Base-by-base conservation (phyloP, 2,888 invertebrate genomes). In the Drosophila nigricruria region DNA sequence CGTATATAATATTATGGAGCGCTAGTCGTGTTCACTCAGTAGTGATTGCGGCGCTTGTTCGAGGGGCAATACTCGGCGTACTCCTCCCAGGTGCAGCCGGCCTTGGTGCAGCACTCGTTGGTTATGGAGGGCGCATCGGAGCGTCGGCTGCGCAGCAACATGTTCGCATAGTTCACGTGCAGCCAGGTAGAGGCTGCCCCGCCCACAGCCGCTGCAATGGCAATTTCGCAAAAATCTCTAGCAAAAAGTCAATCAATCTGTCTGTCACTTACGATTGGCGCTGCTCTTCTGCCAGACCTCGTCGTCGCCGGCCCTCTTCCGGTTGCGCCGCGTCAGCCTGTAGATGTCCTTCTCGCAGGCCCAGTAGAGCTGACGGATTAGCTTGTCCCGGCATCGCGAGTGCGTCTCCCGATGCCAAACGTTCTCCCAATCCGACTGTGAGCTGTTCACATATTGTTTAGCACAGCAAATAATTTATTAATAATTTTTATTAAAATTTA, bases 301-400 rank as follows among this genome's bases (percentile, higher is more conserved):
- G 25, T 86, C 89, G 25, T 67, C 52, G 25, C 71, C 81, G 25
- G 73, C 74, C 12, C 90, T 80, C 50, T 89, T 87, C 4, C 79
- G 90, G 79, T 92, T 94, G 82, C 94, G 93, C 73, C 94, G 91
- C n/a, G 93, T 93, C 58, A 94, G 79, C 14, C 94, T 93, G 86
- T 95, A 95, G 74, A 95, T 94, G 81, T 95, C 95, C 84, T 95
- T 95, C 83, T 94, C 94, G 79, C 95, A 95, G 23, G 94, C 95
- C 94, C 94, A 94, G 78, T 94, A 94, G 60, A 95, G 91, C 77
- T 95, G 95, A 30, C 93, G 92, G 45, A 94, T 87, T 23, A 95
- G 88, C 67, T 94, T 94, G 79, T 94, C 94, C 43, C 94, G 93
- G 84, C 95, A 95, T 36, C 94, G 93, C 2, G 94, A 93, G 82